These are phyloP conservation scores for Fringilla coelebs DNA, from an alignment of 2,797 vertebrate genomes.

Conservation along the genomic window DNA sequence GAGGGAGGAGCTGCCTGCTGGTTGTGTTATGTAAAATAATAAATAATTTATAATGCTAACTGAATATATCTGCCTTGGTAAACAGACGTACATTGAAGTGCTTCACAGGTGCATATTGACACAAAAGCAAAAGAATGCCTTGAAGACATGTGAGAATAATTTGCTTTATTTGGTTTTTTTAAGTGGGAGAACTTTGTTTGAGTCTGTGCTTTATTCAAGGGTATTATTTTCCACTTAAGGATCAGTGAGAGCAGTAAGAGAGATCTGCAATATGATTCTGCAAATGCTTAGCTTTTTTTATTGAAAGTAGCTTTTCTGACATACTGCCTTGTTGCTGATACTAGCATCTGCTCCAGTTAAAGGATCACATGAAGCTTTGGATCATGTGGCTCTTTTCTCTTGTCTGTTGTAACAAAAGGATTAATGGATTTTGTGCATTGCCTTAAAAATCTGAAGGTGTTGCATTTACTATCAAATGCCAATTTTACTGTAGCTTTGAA, in stretches of 20 bases:
- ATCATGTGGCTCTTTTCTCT: slow-evolving; percentile 25
- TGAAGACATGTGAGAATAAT: background rate
- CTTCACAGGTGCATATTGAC: background rate
- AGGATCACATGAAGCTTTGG: slow-evolving; percentile 32
- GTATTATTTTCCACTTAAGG: slow-evolving; percentile 39
- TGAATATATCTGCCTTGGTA: background rate
- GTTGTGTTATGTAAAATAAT: slow-evolving; percentile 47
- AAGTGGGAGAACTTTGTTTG: background rate
- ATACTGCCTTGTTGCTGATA: background rate
- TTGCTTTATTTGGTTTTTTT: background rate
- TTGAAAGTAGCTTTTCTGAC: slow-evolving; percentile 18
- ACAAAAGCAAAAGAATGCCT: background rate
- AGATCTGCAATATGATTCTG: slow-evolving; percentile 17
- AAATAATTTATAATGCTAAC: slow-evolving; percentile 36
- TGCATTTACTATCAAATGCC: slow-evolving; percentile 19
- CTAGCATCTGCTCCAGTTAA: background rate
- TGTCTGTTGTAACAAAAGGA: background rate
- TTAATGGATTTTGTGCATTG: slow-evolving; percentile 70
- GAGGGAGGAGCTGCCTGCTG: slow-evolving; percentile 9
- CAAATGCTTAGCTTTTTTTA: background rate
- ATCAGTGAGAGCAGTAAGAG: background rate
- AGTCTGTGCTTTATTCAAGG: background rate
- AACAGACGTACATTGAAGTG: background rate
- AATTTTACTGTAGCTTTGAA: background rate
- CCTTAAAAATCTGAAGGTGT: slow-evolving; percentile 59